Base-by-base conservation (phyloP, 2,888 invertebrate species). In the Macroteleia sp. region DNA sequence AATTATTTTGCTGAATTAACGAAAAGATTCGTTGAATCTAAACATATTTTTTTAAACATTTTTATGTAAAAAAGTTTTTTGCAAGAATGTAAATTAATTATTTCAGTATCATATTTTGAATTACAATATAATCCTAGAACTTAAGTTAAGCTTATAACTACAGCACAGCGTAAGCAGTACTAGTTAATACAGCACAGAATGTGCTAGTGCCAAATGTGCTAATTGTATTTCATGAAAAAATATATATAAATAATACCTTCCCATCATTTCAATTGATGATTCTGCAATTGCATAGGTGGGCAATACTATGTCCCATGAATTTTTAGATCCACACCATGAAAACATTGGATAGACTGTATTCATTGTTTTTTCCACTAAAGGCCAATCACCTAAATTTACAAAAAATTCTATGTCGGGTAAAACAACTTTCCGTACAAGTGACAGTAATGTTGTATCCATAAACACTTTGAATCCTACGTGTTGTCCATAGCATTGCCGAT, bases 381-480 rank as follows among this genome's bases (percentile, higher is more conserved):
- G 99, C 98, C 98, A 99, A 91, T 99, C 99, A 12, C 99, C 99
- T 10, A 99, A 93, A 92, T 99, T 99, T 46, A 96, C 94, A 82
- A 98, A 95, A 86, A 99, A 94, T 91, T 99, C 98, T 84, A 96
- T 92, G 91, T 99, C 96, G 3, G 98, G 98, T 59, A 99, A 90
- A 17, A 92, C 85, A 17, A 96, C 95, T 93, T 97, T 97, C 81
- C 98, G 93, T 10, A 95, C 91, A 50, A 99, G 89, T 0, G 97
- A 98, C 44, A 97, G 90, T 22, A 99, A 91, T 70, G 97, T 95
- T 42, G 95, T 95, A 92, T 99, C 99, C 92, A 96, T 94, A 92
- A 99, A 99, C 95, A 97, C 97, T 90, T 97, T 97, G 90, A 99
- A 99, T 0, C 97, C 99, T 9, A 97, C 96, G 92, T 99, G 96